These are phyloP conservation scores for Drosophila quadrilineata DNA, from an alignment of 1,140 invertebrate species.

Conservation along the genomic window DNA sequence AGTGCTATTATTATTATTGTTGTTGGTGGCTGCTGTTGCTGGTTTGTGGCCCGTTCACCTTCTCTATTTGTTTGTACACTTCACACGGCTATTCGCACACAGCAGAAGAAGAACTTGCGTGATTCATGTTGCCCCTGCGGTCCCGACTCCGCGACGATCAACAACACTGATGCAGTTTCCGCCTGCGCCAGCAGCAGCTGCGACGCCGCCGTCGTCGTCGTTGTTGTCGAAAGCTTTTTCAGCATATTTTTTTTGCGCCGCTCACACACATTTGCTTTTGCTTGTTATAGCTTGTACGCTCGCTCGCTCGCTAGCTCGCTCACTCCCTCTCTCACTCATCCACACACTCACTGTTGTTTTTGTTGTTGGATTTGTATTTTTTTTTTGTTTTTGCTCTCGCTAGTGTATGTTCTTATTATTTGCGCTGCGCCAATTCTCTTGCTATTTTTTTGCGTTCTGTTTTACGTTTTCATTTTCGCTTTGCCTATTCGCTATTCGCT, in stretches of 20 bases:
- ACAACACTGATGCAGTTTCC: slow-evolving; percentile 59
- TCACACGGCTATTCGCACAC: slow-evolving; percentile 48
- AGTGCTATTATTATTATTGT: slow-evolving; percentile 70
- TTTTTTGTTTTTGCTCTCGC: slow-evolving; percentile 45
- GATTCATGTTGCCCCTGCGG: slow-evolving; percentile 59
- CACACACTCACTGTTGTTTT: slow-evolving; percentile 46
- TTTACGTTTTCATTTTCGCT: slow-evolving; percentile 21
- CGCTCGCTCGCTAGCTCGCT: slow-evolving; percentile 14
- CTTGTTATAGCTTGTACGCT: slow-evolving; percentile 20
- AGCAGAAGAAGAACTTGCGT: slow-evolving; percentile 54
- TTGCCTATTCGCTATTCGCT: slow-evolving; percentile 37
- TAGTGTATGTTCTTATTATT: slow-evolving; percentile 47
- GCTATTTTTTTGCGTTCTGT: slow-evolving; percentile 27
- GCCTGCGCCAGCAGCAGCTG: slow-evolving; percentile 55
- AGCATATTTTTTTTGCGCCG: slow-evolving; percentile 50
- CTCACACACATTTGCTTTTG: slow-evolving; percentile 33
- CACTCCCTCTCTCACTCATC: slow-evolving; percentile 24
- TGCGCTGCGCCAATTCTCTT: slow-evolving; percentile 44
- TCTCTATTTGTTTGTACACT: slow-evolving; percentile 52
- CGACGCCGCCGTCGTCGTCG: slow-evolving; percentile 20
- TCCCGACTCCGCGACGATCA: slow-evolving; percentile 30
- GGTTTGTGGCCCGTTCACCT: slow-evolving; percentile 25
- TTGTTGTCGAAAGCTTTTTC: slow-evolving; percentile 54
- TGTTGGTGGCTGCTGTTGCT: slow-evolving; percentile 38
- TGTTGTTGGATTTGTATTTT: slow-evolving; percentile 30